Percentiles rank a stretch among this genome's conserved stretches.
Evolutionary conservation across 2,888 invertebrate species (phyloP).

Genomic region (Lucinisca nassula): DNA sequence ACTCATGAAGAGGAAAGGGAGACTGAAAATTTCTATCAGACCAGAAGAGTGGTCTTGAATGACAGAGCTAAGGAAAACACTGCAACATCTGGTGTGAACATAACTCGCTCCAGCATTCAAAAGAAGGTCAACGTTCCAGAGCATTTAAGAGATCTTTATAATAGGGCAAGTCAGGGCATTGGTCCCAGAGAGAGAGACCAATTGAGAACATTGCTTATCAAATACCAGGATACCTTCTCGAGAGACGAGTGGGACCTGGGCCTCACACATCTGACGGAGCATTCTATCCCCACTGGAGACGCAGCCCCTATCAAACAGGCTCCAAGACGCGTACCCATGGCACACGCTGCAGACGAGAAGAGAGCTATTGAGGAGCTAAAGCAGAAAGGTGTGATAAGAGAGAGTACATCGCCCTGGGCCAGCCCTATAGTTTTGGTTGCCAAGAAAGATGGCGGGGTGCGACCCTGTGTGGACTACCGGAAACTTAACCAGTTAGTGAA

Average conservation of each 20-base stretch:
- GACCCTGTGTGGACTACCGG: slow-evolving; percentile 48
- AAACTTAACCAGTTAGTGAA: slow-evolving; percentile 32
- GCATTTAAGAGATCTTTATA: no score
- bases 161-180: slow-evolving; percentile 1
- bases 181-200: not conserved
- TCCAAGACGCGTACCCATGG: slow-evolving; percentile 46
- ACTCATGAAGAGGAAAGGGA: no score
- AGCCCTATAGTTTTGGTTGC: slow-evolving; percentile 36
- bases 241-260: slow-evolving; percentile 7
- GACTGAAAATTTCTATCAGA: no score
- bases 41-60: not conserved
- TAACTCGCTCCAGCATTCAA: slow-evolving; percentile 20
- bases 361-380: slow-evolving; percentile 43
- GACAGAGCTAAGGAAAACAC: not conserved
- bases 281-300: no score
- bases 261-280: not conserved
- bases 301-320: slow-evolving; percentile 38
- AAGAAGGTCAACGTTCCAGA: no score
- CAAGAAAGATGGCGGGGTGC: slow-evolving; percentile 42
- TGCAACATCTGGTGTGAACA: not conserved
- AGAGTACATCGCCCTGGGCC: slow-evolving; percentile 49
- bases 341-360: slow-evolving; percentile 42
- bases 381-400: slow-evolving; percentile 38
- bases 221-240: no score
- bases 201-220: not conserved